phyloP scores from a whole-genome alignment of 2,113 vertebrate genomes.

The Macrotus californicus region DNA sequence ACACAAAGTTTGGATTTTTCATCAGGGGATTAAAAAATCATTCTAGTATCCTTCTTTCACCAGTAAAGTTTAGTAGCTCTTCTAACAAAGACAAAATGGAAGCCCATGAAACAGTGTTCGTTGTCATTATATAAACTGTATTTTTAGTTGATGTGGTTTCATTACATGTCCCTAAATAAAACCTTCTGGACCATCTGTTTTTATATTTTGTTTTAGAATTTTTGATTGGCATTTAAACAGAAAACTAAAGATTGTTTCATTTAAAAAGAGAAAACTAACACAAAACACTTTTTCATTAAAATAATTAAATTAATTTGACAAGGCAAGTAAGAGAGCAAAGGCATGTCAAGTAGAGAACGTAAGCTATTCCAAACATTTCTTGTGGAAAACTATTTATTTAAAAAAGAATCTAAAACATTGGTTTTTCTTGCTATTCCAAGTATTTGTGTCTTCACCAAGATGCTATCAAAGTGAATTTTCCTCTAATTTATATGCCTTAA shows the following conservation, averaged over 20 bases:
- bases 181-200: background rate
- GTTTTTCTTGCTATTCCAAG: background rate
- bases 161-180: background rate
- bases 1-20: background rate
- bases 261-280: background rate
- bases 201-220: constrained; percentile 17
- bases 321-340: background rate
- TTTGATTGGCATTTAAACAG: background rate
- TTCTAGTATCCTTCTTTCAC: background rate
- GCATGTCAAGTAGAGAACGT: background rate
- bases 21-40: background rate
- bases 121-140: background rate
- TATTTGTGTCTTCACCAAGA: background rate
- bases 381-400: constrained; percentile 8
- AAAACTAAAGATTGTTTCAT: constrained; percentile 5
- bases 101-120: background rate
- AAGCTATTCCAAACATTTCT: background rate
- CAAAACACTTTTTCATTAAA: constrained; percentile 25
- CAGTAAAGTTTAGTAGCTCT: background rate
- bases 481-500: background rate
- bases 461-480: background rate
- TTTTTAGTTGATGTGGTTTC: background rate
- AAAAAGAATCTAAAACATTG: background rate
- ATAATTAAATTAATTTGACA: constrained; percentile 23
- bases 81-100: background rate